Evolutionary conservation across 2,113 vertebrate species (phyloP).

Genomic region (Hippolais icterina): DNA sequence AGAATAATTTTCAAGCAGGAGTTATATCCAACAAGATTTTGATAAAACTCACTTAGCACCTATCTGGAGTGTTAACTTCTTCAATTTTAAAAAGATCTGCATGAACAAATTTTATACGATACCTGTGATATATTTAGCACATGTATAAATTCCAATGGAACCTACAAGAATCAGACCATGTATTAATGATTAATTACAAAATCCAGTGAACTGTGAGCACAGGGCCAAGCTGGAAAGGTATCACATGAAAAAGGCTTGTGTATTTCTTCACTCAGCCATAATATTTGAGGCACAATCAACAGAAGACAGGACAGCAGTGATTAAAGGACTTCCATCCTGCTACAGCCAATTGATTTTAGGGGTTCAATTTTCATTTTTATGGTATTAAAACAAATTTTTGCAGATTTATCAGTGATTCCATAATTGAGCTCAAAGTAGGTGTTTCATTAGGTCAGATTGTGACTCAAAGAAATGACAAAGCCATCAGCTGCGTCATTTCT

Average conservation of each 20-base stretch:
- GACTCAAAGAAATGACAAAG: background rate
- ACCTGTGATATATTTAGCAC: background rate
- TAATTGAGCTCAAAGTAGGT: background rate
- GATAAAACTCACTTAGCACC: background rate
- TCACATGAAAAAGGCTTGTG: background rate
- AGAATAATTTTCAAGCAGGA: background rate
- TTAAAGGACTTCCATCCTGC: background rate
- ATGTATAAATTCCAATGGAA: background rate
- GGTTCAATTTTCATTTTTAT: background rate
- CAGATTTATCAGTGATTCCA: background rate
- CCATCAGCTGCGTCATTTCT: background rate
- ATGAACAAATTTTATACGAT: background rate
- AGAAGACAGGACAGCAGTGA: background rate
- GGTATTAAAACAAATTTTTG: background rate
- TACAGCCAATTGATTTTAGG: background rate
- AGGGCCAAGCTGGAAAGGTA: background rate
- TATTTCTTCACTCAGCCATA: background rate
- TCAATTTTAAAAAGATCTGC: background rate
- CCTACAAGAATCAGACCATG: background rate
- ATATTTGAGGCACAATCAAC: background rate
- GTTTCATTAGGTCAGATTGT: background rate
- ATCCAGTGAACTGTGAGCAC: background rate
- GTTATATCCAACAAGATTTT: background rate
- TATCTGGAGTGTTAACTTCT: background rate
- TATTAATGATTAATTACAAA: background rate